Conservation (phyloP, 2,113 vertebrate genomes). For the Vimba vimba region DNA sequence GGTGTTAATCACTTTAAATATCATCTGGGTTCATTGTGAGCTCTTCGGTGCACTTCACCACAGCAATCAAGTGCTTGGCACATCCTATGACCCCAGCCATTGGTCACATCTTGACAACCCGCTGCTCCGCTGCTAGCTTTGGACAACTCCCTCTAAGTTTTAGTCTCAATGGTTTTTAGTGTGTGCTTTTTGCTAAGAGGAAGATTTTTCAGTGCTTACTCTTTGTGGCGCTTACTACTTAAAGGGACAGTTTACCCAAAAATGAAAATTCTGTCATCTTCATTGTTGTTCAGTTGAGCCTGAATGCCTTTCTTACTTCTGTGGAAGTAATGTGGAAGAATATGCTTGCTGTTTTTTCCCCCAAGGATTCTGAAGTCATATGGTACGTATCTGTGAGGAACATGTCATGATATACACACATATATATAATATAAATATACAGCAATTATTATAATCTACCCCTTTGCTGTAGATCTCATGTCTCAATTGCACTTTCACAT, state of each 20-base stretch:
- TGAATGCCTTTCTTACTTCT: neutral
- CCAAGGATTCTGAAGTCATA: neutral
- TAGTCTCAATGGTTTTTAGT: slow-evolving; percentile 19
- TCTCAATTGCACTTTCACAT: neutral
- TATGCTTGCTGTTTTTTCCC: neutral
- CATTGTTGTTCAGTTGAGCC: neutral
- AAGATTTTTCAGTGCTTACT: slow-evolving; percentile 3
- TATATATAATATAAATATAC: too few relatives aligned
- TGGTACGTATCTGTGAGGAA: neutral
- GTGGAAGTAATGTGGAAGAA: neutral
- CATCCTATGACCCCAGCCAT: slow-evolving; percentile 14
- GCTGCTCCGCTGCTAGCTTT: slow-evolving; percentile 15
- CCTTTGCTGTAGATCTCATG: neutral
- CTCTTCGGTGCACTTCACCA: neutral
- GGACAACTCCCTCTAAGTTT: slow-evolving; percentile 21
- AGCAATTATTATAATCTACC: too few relatives aligned
- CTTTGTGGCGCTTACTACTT: slow-evolving; percentile 24
- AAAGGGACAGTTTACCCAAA: neutral
- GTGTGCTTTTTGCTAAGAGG: slow-evolving; percentile 5
- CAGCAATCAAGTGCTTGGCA: neutral
- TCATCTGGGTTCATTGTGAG: neutral
- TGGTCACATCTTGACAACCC: slow-evolving; percentile 1
- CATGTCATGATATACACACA: too few relatives aligned
- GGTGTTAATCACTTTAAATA: neutral
- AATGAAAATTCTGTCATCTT: neutral